Conservation (phyloP, 1,140 invertebrate species). For the Trichogramma pretiosum region DNA sequence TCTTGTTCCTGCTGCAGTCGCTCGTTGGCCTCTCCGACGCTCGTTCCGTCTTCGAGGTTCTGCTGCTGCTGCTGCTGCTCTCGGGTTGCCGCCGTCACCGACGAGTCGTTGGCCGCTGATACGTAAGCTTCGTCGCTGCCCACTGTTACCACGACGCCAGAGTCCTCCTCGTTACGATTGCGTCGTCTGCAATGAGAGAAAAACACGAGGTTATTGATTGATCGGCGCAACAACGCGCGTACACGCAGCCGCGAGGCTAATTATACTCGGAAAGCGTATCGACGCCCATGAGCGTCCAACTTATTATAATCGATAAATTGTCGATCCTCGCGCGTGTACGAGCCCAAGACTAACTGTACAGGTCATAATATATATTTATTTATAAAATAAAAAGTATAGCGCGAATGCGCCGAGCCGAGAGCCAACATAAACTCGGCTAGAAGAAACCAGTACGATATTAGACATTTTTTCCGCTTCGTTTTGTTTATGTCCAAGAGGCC, state of each 20-base stretch:
- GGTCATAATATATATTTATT: too few species aligned
- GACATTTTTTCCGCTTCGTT: too few species aligned
- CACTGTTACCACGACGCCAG: constrained; percentile 27
- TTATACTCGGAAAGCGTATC: constrained; percentile 1
- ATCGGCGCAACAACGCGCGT: not conserved
- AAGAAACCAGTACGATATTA: too few species aligned
- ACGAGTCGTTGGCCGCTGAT: constrained; percentile 36
- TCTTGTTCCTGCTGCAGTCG: constrained; percentile 8
- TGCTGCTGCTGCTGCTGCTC: constrained; percentile 23
- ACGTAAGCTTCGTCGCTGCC: constrained; percentile 17
- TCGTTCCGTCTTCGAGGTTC: not conserved
- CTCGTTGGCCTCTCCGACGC: not conserved
- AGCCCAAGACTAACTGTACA: too few species aligned
- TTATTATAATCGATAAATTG: too few species aligned
- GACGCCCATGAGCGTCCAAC: too few species aligned
- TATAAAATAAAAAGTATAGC: too few species aligned
- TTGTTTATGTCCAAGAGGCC: too few species aligned
- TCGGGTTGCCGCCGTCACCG: constrained; percentile 23
- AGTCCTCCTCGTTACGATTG: constrained; percentile 43
- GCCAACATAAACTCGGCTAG: too few species aligned
- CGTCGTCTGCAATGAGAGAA: constrained; percentile 43
- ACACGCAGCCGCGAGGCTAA: not conserved
- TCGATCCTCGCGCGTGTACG: too few species aligned
- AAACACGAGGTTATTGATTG: not conserved
- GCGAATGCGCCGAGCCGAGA: too few species aligned